Conservation (phyloP, 1,140 invertebrate species). For the Drosophila parabipectinata region DNA sequence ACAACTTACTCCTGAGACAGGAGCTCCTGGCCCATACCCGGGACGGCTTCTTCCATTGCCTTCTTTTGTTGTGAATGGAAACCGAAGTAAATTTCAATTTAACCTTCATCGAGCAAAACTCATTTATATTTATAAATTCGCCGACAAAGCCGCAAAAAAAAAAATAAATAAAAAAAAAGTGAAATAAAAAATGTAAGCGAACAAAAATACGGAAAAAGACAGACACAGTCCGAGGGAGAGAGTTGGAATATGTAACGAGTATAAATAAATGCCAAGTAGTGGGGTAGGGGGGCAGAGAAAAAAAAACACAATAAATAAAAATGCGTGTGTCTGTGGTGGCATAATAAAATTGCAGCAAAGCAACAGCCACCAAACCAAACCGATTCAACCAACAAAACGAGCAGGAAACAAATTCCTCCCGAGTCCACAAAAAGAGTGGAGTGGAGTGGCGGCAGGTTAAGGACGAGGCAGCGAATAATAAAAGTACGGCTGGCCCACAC, state of each 20-base stretch:
- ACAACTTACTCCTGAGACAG: constrained; percentile 33
- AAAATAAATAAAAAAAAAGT: neutral
- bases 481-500: constrained; percentile 26
- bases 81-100: constrained; percentile 81
- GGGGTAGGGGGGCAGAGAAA: neutral
- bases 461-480: constrained; percentile 39
- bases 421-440: constrained; percentile 2
- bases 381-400: constrained; percentile 40
- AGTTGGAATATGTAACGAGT: constrained; percentile 38
- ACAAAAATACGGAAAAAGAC: constrained; percentile 6
- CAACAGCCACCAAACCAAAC: constrained; percentile 19
- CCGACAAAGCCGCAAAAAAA: constrained; percentile 57
- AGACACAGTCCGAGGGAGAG: constrained; percentile 8
- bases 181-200: constrained; percentile 28
- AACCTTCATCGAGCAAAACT: constrained; percentile 81
- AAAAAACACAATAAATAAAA: constrained; percentile 74
- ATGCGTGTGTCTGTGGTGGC: constrained; percentile 63
- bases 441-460: constrained; percentile 11
- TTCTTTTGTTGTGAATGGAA: constrained; percentile 31
- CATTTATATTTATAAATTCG: constrained; percentile 83
- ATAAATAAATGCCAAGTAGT: constrained; percentile 47
- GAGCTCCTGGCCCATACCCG: neutral
- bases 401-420: neutral
- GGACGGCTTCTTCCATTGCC: neutral
- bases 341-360: constrained; percentile 72